A percentile compares a stretch with the other conserved stretches of the same genome.
Evolutionary conservation across 2,797 vertebrate species (phyloP).

Genomic region (Arnoldichthys spilopterus): DNA sequence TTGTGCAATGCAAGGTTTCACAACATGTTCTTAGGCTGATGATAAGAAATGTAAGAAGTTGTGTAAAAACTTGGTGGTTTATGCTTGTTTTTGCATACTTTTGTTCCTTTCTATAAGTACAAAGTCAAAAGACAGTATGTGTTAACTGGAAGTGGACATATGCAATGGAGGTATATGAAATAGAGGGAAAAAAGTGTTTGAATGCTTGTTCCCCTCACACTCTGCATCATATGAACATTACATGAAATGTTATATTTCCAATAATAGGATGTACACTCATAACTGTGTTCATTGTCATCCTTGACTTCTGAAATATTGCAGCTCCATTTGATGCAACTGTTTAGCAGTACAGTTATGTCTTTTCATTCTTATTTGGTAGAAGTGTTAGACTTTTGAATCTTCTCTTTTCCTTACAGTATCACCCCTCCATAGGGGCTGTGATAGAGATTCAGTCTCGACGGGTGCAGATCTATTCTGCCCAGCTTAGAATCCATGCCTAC

Average conservation of each 20-base stretch:
- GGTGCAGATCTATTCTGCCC: slow-evolving; percentile 87
- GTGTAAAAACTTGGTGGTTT: too few relatives aligned
- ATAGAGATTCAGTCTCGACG: slow-evolving; percentile 85
- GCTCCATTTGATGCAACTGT: neutral
- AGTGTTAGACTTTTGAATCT: neutral
- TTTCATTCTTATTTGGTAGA: neutral
- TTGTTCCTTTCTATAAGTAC: too few relatives aligned
- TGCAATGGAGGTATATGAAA: too few relatives aligned
- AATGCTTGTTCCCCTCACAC: neutral
- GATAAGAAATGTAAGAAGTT: too few relatives aligned
- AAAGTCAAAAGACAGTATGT: too few relatives aligned
- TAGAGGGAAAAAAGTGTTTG: too few relatives aligned
- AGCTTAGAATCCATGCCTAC: slow-evolving; percentile 89
- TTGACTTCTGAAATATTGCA: neutral
- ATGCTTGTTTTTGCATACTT: too few relatives aligned
- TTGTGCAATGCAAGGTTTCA: too few relatives aligned
- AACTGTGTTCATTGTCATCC: neutral
- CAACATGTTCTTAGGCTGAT: too few relatives aligned
- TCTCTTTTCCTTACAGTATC: slow-evolving; percentile 72
- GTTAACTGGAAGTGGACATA: too few relatives aligned
- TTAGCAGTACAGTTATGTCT: neutral
- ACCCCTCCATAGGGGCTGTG: slow-evolving; percentile 82
- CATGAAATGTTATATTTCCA: neutral
- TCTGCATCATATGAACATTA: neutral
- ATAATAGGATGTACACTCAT: neutral